phyloP scores from a whole-genome alignment of 2,888 invertebrate genomes.

The Synergus gifuensis region DNA sequence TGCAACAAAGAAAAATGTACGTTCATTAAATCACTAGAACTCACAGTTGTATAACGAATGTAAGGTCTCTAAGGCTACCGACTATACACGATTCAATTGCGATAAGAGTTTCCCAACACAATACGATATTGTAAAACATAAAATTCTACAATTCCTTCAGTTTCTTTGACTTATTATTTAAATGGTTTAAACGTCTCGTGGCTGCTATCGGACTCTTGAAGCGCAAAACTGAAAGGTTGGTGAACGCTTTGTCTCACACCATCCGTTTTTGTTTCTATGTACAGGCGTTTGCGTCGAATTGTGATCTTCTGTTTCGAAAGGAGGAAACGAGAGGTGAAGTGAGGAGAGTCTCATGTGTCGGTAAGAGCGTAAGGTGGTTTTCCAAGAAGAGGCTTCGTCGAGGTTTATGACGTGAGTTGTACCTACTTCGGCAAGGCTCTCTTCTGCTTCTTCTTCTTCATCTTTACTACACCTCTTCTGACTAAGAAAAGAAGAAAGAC shows the following conservation, averaged over 20 bases:
- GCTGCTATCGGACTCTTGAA: background rate
- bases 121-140: background rate
- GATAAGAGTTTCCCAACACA: background rate
- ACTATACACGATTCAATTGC: background rate
- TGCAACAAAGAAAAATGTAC: conserved; percentile 77
- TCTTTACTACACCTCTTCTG: conserved; percentile 53
- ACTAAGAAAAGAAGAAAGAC: conserved; percentile 63
- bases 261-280: conserved; percentile 25
- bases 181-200: background rate
- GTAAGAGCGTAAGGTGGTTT: conserved; percentile 51
- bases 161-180: background rate
- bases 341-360: conserved; percentile 36
- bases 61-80: background rate
- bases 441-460: conserved; percentile 45
- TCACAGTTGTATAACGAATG: background rate
- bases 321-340: conserved; percentile 20
- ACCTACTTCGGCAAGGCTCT: conserved; percentile 64
- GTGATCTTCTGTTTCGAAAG: conserved; percentile 33
- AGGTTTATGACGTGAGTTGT: conserved; percentile 71
- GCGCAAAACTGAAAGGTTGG: background rate
- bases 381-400: conserved; percentile 69
- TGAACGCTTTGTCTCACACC: background rate
- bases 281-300: conserved; percentile 33
- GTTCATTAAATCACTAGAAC: background rate
- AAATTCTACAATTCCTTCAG: background rate